These are phyloP conservation scores for Drosophila lacertosa DNA, from an alignment of 1,140 invertebrate genomes.

Conservation along the genomic window DNA sequence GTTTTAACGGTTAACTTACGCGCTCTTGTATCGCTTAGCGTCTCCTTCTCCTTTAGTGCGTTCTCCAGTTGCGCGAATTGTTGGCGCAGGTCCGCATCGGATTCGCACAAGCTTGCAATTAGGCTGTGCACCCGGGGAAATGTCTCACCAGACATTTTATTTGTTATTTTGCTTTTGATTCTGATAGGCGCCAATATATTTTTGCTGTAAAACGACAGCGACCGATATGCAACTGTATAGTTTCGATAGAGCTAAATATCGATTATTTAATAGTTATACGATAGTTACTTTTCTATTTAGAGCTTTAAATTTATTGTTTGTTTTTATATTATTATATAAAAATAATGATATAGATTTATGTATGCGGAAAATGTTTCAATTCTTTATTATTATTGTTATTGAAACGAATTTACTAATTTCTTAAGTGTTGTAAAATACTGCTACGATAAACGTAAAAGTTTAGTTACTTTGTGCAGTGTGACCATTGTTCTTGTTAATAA, in stretches of 20 bases:
- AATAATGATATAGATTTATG: no score
- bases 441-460: neutral
- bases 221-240: neutral
- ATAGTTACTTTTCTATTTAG: no score
- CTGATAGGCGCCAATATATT: neutral
- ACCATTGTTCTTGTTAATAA: neutral
- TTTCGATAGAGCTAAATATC: neutral
- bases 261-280: no score
- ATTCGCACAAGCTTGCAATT: slow-evolving; percentile 1
- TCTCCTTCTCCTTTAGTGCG: neutral
- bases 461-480: neutral
- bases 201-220: neutral
- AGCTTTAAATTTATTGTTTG: no score
- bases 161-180: neutral
- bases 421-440: neutral
- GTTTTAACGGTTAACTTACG: slow-evolving; percentile 18
- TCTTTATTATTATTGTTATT: no score
- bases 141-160: slow-evolving; percentile 7
- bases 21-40: neutral
- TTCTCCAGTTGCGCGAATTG: neutral
- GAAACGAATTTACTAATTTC: no score
- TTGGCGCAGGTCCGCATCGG: slow-evolving; percentile 1
- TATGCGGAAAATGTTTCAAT: no score
- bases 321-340: no score
- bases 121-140: neutral